Conservation (phyloP, 2,888 invertebrate genomes). For the Agriopis marginaria region DNA sequence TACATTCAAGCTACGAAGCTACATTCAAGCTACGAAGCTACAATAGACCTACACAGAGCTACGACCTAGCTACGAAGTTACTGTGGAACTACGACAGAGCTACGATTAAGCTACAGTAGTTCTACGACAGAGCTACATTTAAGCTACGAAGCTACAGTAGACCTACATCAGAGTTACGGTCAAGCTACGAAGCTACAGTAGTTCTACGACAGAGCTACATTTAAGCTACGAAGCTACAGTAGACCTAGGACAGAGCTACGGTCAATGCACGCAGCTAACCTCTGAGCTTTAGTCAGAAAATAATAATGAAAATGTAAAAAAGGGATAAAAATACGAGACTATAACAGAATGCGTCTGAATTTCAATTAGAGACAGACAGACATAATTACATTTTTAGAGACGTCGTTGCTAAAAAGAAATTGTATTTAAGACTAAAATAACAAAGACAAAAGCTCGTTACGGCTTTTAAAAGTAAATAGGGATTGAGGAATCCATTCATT, state of each 20-base stretch:
- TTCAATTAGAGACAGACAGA: constrained; percentile 11
- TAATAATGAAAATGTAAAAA: not conserved
- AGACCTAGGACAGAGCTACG: not conserved
- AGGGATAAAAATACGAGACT: not conserved
- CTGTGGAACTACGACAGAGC: not conserved
- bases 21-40: not conserved
- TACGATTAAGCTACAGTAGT: not conserved
- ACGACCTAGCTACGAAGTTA: not conserved
- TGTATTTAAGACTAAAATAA: constrained; percentile 4
- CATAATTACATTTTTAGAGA: constrained; percentile 9
- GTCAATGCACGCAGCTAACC: not conserved
- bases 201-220: not conserved
- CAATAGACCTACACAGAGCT: not conserved
- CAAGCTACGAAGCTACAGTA: not conserved
- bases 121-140: not conserved
- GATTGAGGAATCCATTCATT: constrained; percentile 1
- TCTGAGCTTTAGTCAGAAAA: not conserved
- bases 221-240: not conserved
- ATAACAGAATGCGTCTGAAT: constrained; percentile 9
- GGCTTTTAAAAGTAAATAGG: constrained; percentile 10
- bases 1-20: not conserved
- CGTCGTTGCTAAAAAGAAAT: constrained; percentile 10
- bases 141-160: not conserved
- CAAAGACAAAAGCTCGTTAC: constrained; percentile 10
- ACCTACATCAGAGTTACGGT: not conserved